A percentile compares a stretch with the other conserved stretches of the same genome.
These are phyloP conservation scores for Siderastrea siderea DNA, from an alignment of 92 coral and sea anemone species.

Conservation along the genomic window DNA sequence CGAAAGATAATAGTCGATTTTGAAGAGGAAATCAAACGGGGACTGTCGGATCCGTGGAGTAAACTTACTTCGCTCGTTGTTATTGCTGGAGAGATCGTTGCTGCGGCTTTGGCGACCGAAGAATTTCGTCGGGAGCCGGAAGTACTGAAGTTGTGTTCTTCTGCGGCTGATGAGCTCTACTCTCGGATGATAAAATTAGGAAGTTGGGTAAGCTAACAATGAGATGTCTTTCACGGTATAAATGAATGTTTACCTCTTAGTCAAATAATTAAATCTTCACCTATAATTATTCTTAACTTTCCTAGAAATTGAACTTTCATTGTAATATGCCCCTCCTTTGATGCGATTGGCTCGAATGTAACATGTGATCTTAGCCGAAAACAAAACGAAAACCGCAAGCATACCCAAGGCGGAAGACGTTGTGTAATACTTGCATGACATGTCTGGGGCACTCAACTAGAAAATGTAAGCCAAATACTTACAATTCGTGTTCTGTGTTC, in stretches of 20 bases:
- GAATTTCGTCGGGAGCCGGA: neutral
- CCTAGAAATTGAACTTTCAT: neutral
- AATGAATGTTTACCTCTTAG: neutral
- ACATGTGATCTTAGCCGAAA: neutral
- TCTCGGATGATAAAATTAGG: conserved; percentile 13
- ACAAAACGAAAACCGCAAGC: neutral
- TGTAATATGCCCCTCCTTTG: neutral
- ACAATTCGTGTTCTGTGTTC: no score
- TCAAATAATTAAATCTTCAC: no score
- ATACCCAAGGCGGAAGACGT: no score
- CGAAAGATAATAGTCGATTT: neutral
- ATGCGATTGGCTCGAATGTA: neutral
- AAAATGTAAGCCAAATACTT: no score
- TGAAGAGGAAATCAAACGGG: conserved; percentile 3
- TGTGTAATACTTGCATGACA: no score
- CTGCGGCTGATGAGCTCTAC: conserved; percentile 8
- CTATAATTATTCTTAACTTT: no score
- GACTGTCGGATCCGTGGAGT: neutral
- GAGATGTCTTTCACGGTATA: neutral
- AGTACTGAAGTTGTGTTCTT: neutral
- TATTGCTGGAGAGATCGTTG: conserved; percentile 22
- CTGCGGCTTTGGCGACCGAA: neutral
- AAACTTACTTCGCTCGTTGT: conserved; percentile 4
- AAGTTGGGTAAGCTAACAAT: conserved; percentile 35
- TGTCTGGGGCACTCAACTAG: no score